phyloP scores from a whole-genome alignment of 2,797 vertebrate genomes.

The Gastrophryne carolinensis region DNA sequence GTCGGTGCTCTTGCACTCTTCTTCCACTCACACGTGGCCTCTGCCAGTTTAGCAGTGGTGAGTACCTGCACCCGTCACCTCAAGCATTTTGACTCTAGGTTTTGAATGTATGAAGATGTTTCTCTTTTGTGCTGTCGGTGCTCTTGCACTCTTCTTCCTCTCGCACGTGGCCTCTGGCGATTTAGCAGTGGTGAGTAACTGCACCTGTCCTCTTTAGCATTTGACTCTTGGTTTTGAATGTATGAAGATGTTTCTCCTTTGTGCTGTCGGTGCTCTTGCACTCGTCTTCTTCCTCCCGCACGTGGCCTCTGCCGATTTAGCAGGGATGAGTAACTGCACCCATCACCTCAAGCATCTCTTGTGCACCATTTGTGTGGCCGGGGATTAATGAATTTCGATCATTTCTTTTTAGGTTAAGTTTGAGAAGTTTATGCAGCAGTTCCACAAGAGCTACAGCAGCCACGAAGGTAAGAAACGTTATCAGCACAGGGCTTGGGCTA shows the following conservation, averaged over 20 bases:
- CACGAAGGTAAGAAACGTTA: conserved; percentile 31
- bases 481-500: too few relatives aligned
- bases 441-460: conserved; percentile 25
- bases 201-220: not conserved
- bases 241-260: not conserved
- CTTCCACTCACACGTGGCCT: not conserved
- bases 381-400: not conserved
- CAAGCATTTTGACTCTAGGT: too few relatives aligned
- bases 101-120: not conserved
- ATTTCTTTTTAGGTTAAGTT: conserved; percentile 16
- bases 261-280: not conserved
- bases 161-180: not conserved
- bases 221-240: not conserved
- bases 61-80: not conserved
- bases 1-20: not conserved
- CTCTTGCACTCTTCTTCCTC: not conserved
- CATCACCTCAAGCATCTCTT: not conserved
- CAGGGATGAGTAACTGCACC: not conserved
- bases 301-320: not conserved
- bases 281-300: not conserved
- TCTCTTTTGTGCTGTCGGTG: not conserved
- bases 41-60: not conserved
- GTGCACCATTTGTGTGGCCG: too few relatives aligned
- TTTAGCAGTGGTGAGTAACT: conserved; percentile 3
- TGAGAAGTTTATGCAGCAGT: conserved; percentile 2